These are phyloP conservation scores for Charadrius vociferus DNA, from an alignment of 2,113 vertebrate genomes.

Conservation along the genomic window DNA sequence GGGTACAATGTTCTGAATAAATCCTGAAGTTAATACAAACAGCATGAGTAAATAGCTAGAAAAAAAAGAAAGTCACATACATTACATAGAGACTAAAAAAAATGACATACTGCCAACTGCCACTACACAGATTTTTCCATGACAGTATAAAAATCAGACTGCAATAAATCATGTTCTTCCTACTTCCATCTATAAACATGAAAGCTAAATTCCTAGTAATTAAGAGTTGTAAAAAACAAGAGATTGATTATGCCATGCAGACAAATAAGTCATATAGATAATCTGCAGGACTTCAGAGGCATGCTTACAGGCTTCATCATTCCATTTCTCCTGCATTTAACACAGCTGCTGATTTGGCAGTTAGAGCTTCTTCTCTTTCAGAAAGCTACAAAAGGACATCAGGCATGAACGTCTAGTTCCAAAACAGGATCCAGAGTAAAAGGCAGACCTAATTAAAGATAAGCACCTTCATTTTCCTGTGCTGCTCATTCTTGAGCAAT, in stretches of 20 bases:
- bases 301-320: background rate
- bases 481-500: background rate
- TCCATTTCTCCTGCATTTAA: background rate
- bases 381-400: background rate
- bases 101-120: background rate
- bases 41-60: background rate
- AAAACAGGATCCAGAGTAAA: background rate
- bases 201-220: background rate
- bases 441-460: background rate
- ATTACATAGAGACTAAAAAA: background rate
- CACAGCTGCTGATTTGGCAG: background rate
- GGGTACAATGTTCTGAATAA: background rate
- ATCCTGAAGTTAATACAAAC: background rate
- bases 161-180: background rate
- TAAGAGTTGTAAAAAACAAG: background rate
- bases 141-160: background rate
- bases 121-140: background rate
- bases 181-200: background rate
- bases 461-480: background rate
- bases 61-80: background rate
- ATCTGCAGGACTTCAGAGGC: background rate
- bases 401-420: background rate
- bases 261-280: background rate
- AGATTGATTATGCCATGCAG: background rate
- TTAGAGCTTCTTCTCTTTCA: background rate